Conservation (phyloP, 2,797 vertebrate genomes). For the Coregonus ussuriensis region DNA sequence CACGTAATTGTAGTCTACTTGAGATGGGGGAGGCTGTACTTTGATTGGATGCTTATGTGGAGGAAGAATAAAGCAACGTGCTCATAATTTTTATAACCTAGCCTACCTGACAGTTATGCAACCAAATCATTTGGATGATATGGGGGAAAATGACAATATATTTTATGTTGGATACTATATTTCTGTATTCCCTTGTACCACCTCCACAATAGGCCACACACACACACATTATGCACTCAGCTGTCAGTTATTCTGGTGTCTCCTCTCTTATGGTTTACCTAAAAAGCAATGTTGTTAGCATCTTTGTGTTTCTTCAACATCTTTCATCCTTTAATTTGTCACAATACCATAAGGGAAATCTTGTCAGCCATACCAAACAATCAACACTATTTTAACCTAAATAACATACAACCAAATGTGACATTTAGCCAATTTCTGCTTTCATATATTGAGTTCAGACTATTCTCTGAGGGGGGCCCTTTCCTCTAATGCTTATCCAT, state of each 20-base stretch:
- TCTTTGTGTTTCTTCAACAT: background rate
- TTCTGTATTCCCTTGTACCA: background rate
- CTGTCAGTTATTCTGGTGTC: background rate
- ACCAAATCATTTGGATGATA: constrained; percentile 40
- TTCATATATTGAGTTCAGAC: background rate
- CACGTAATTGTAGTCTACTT: constrained; percentile 72
- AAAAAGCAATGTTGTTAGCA: background rate
- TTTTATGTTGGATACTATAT: background rate
- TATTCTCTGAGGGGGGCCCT: background rate
- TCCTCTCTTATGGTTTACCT: background rate
- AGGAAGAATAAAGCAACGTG: constrained; percentile 65
- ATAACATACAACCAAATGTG: background rate
- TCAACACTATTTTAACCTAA: background rate
- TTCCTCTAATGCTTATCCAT: background rate
- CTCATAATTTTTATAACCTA: constrained; percentile 72
- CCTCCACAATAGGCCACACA: background rate
- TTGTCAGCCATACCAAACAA: background rate
- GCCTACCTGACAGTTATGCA: constrained; percentile 73
- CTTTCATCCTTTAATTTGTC: background rate
- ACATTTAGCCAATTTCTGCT: background rate
- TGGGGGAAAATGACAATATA: constrained; percentile 28
- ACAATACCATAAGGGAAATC: background rate
- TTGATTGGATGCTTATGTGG: constrained; percentile 59
- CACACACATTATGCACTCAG: background rate
- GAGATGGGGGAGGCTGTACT: constrained; percentile 74